Conservation (phyloP, 1,140 invertebrate genomes). For the Nephila pilipes region DNA sequence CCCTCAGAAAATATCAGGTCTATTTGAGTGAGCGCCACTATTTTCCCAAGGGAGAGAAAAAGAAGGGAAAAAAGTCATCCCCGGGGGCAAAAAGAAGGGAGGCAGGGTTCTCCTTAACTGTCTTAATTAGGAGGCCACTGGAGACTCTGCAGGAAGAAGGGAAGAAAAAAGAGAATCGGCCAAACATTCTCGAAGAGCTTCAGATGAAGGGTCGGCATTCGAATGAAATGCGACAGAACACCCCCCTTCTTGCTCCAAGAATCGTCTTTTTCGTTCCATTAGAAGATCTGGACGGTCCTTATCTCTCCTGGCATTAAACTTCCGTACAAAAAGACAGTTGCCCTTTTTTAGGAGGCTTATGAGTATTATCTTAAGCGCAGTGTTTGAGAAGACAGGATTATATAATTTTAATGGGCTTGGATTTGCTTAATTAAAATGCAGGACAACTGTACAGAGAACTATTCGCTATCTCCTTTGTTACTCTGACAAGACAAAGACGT, state of each 20-base stretch:
- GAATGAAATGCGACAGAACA: background rate
- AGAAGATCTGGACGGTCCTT: background rate
- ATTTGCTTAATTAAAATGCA: no score
- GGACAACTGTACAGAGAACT: no score
- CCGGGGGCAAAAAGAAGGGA: background rate
- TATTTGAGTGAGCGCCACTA: background rate
- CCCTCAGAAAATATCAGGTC: background rate
- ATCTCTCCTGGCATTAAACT: background rate
- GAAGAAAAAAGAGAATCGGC: background rate
- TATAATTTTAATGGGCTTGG: no score
- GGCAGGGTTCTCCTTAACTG: background rate
- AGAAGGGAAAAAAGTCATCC: background rate
- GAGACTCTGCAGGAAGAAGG: background rate
- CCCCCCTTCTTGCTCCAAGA: background rate
- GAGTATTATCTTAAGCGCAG: no score
- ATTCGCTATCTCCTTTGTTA: no score
- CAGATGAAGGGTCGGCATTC: background rate
- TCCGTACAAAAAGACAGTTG: background rate
- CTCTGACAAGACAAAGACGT: no score
- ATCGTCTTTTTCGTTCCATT: background rate
- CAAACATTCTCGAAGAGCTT: background rate
- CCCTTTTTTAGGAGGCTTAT: background rate
- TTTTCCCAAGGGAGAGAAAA: background rate
- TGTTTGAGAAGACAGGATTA: no score
- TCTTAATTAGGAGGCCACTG: conserved; percentile 23